Percentiles rank a stretch among this genome's conserved stretches.
These are phyloP conservation scores for Platysternon megacephalum DNA, from an alignment of 2,113 vertebrate genomes.

Conservation along the genomic window DNA sequence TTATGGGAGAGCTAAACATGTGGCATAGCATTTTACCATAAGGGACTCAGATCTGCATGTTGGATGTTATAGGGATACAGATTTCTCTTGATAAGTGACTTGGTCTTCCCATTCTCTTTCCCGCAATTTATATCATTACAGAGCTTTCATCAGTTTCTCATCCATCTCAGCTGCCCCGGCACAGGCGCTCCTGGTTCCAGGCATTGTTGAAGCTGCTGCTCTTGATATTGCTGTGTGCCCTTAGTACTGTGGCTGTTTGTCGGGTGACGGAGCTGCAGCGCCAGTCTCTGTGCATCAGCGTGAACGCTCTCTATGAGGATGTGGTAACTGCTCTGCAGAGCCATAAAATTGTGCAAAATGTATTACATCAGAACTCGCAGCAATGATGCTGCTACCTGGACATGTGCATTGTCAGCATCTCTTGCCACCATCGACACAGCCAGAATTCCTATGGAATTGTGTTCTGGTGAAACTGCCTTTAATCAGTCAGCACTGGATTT, in stretches of 20 bases:
- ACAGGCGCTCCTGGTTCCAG: slow-evolving; percentile 72
- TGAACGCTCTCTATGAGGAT: slow-evolving; percentile 84
- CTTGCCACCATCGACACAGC: slow-evolving; percentile 76
- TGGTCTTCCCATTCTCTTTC: background rate
- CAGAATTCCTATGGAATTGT: slow-evolving; percentile 96
- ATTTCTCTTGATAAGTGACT: fast-evolving
- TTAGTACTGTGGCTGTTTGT: slow-evolving; percentile 78
- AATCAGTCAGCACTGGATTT: slow-evolving; percentile 31
- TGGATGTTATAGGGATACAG: background rate
- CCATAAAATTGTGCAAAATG: slow-evolving; percentile 84
- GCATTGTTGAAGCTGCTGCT: slow-evolving; percentile 81
- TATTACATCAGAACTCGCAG: slow-evolving; percentile 85
- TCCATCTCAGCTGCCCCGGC: slow-evolving; percentile 52
- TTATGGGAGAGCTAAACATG: background rate
- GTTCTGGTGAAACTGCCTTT: slow-evolving; percentile 78
- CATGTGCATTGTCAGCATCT: slow-evolving; percentile 58
- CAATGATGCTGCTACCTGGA: slow-evolving; percentile 71
- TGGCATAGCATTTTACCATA: background rate
- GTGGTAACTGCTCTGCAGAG: slow-evolving; percentile 82
- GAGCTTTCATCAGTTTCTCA: slow-evolving; percentile 70
- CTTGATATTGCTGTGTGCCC: slow-evolving; percentile 77
- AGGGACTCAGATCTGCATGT: background rate
- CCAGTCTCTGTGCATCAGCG: slow-evolving; percentile 81
- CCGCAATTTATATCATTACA: slow-evolving; percentile 23
- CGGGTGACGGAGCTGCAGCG: slow-evolving; percentile 84